Conservation (phyloP, 2,113 vertebrate genomes). For the Hyaena hyaena region DNA sequence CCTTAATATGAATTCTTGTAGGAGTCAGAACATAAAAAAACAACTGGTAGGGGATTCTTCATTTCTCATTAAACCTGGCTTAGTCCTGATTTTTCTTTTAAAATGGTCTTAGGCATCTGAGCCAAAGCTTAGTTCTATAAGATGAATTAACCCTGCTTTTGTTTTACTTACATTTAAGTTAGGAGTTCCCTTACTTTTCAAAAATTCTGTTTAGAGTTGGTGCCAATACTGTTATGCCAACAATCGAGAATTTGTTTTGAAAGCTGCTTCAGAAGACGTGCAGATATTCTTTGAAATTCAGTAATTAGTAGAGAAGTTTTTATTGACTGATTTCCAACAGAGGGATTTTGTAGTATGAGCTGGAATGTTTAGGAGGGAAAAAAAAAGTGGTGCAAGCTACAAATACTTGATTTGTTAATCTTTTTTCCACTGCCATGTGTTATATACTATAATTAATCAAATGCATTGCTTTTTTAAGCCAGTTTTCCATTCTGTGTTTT, state of each 20-base stretch:
- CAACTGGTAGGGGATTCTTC: not conserved
- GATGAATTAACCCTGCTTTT: not conserved
- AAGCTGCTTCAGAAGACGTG: not conserved
- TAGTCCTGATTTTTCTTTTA: not conserved
- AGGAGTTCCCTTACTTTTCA: constrained; percentile 12
- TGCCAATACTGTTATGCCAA: not conserved
- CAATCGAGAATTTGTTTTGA: constrained; percentile 47
- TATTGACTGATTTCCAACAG: constrained; percentile 10
- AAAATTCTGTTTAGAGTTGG: constrained; percentile 41
- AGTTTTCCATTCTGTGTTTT: not conserved
- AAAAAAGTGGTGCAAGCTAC: not conserved
- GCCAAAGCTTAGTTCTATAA: not conserved
- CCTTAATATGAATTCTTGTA: not conserved
- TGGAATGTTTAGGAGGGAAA: not conserved
- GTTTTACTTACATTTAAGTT: constrained; percentile 19
- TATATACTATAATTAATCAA: not conserved
- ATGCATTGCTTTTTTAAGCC: not conserved
- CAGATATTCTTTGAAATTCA: constrained; percentile 47
- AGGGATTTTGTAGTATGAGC: not conserved
- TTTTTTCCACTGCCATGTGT: not conserved
- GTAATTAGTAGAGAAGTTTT: constrained; percentile 31
- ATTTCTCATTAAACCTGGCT: not conserved
- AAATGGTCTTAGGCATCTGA: not conserved
- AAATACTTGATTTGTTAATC: not conserved
- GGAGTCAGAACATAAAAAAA: not conserved